Evolutionary conservation across 2,797 vertebrate species (phyloP).

Genomic region (Emydoidea blandingii): DNA sequence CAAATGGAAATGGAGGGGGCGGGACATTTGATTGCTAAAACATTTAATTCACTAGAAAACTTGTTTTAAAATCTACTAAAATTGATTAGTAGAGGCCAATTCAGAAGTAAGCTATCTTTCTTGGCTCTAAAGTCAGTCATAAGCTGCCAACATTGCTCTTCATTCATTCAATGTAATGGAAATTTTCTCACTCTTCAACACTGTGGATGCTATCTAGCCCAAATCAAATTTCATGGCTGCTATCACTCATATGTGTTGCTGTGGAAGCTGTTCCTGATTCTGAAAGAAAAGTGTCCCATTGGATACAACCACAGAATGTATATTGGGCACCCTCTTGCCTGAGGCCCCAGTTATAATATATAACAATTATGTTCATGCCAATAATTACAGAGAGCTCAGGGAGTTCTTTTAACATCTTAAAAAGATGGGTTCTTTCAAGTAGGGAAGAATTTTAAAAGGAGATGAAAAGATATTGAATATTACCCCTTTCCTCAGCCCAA

Average conservation of each 20-base stretch:
- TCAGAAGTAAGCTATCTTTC: not conserved
- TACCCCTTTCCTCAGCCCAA: not conserved
- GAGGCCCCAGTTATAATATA: not conserved
- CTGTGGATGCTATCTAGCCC: not conserved
- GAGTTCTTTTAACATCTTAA: not conserved
- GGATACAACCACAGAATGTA: not conserved
- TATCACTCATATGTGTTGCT: not conserved
- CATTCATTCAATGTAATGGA: not conserved
- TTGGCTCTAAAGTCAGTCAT: not conserved
- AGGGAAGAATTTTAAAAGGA: not conserved
- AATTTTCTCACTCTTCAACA: not conserved
- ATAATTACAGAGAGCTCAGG: not conserved
- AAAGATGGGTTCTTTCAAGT: not conserved
- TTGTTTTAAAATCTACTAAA: not conserved
- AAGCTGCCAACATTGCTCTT: not conserved
- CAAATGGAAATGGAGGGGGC: not conserved
- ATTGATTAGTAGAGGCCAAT: not conserved
- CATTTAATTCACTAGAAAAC: not conserved
- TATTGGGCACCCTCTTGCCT: not conserved
- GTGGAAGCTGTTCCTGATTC: not conserved
- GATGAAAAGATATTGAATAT: not conserved
- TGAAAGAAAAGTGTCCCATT: not conserved
- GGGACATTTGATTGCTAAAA: not conserved
- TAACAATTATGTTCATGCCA: not conserved
- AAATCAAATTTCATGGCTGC: not conserved